phyloP scores from a whole-genome alignment of 2,797 vertebrate genomes.

The Premnoplex brunnescens region DNA sequence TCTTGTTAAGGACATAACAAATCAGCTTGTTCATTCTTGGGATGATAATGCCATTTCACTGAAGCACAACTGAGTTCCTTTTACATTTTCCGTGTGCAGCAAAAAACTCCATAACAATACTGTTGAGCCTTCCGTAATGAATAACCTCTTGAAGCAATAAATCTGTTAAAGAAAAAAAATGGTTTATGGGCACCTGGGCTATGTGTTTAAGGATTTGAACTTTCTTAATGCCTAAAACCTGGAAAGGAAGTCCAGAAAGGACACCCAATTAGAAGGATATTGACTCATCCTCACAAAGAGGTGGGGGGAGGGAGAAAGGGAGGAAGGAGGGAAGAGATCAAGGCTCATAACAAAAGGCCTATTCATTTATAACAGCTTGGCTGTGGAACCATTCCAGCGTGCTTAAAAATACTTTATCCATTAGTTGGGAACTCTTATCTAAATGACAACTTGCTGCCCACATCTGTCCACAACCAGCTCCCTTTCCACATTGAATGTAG shows the following conservation, averaged over 20 bases:
- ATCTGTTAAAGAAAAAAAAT: slow-evolving; percentile 36
- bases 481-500: not conserved
- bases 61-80: slow-evolving; percentile 52
- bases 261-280: slow-evolving; percentile 64
- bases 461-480: slow-evolving; percentile 38
- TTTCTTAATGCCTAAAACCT: slow-evolving; percentile 62
- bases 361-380: slow-evolving; percentile 65
- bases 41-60: slow-evolving; percentile 54
- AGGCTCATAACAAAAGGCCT: slow-evolving; percentile 61
- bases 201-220: slow-evolving; percentile 45
- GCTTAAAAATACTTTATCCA: slow-evolving; percentile 64
- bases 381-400: slow-evolving; percentile 52
- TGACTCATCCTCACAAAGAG: slow-evolving; percentile 48
- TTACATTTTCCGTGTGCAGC: slow-evolving; percentile 36
- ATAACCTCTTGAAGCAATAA: slow-evolving; percentile 64
- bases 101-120: slow-evolving; percentile 44
- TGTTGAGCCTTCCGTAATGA: slow-evolving; percentile 55
- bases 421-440: slow-evolving; percentile 56
- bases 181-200: slow-evolving; percentile 28
- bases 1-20: slow-evolving; percentile 59
- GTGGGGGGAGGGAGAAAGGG: not conserved
- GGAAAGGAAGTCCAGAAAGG: slow-evolving; percentile 55
- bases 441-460: slow-evolving; percentile 17
- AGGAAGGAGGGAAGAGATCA: slow-evolving; percentile 66
- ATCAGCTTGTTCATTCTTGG: slow-evolving; percentile 51